Evolutionary conservation across 2,888 invertebrate species (phyloP).

Genomic region (Pinctada fucata): DNA sequence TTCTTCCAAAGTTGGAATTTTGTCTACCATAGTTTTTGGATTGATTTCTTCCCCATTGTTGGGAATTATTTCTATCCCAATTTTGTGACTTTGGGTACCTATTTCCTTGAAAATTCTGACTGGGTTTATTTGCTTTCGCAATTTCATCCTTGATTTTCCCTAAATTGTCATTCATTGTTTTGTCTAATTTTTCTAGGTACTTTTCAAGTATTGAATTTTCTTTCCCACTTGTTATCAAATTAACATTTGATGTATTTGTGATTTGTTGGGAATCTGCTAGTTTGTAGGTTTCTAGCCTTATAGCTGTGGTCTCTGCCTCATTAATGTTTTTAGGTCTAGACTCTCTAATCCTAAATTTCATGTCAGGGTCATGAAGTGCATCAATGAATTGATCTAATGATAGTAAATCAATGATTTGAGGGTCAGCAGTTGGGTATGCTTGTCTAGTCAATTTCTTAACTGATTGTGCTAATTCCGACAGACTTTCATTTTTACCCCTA

Average conservation of each 20-base stretch:
- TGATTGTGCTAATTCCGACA: constrained; percentile 39
- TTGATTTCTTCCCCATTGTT: too few relatives aligned
- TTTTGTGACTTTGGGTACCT: too few relatives aligned
- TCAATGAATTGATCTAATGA: constrained; percentile 43
- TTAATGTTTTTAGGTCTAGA: constrained; percentile 26
- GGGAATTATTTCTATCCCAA: too few relatives aligned
- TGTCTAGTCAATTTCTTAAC: constrained; percentile 39
- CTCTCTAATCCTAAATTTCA: constrained; percentile 35
- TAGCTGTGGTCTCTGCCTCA: constrained; percentile 37
- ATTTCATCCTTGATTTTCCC: constrained; percentile 3
- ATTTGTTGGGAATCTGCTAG: constrained; percentile 37
- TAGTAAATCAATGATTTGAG: constrained; percentile 25
- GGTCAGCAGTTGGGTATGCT: constrained; percentile 39
- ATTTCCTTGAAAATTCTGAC: neutral
- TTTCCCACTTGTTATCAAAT: too few relatives aligned
- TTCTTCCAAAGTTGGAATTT: too few relatives aligned
- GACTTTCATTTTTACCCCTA: constrained; percentile 34
- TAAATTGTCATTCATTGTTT: neutral
- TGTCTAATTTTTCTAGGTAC: neutral
- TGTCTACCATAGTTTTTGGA: too few relatives aligned
- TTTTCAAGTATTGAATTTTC: too few relatives aligned
- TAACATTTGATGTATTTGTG: too few relatives aligned
- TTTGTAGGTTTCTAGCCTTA: constrained; percentile 33
- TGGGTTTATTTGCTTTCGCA: neutral
- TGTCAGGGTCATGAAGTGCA: constrained; percentile 40